A percentile compares a stretch with the other conserved stretches of the same genome.
Conservation (phyloP, 2,797 vertebrate species). For the Delichon dasypus region DNA sequence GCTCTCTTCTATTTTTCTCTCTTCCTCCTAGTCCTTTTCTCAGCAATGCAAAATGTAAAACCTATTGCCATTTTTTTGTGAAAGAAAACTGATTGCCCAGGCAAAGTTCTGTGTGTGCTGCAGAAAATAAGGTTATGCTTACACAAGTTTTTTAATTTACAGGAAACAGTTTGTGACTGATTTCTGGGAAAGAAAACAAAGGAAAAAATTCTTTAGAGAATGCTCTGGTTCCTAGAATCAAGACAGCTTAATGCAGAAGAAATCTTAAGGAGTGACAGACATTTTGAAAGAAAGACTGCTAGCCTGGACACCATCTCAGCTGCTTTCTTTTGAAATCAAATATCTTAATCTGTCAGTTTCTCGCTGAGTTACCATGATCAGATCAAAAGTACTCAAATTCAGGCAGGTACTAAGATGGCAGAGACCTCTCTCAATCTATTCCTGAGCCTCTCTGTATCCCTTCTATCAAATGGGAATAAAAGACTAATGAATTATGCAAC, state of each 20-base stretch:
- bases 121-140: background rate
- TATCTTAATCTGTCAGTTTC: background rate
- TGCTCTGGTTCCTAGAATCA: background rate
- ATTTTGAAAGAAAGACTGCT: background rate
- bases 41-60: background rate
- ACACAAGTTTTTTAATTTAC: background rate
- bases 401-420: background rate
- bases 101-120: background rate
- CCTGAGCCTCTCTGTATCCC: background rate
- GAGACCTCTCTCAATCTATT: background rate
- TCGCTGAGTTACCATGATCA: background rate
- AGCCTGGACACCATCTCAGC: background rate
- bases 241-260: background rate
- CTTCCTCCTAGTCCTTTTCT: background rate
- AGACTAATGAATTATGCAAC: background rate
- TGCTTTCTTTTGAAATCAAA: background rate
- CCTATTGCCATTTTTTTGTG: background rate
- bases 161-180: background rate
- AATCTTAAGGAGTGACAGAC: background rate
- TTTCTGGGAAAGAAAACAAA: constrained; percentile 6
- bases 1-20: background rate
- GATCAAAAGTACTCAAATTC: background rate
- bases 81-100: background rate
- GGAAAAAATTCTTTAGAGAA: background rate
- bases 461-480: background rate